Base-by-base conservation (phyloP, 2,113 vertebrate genomes). In the Entomyzon cyanotis region DNA sequence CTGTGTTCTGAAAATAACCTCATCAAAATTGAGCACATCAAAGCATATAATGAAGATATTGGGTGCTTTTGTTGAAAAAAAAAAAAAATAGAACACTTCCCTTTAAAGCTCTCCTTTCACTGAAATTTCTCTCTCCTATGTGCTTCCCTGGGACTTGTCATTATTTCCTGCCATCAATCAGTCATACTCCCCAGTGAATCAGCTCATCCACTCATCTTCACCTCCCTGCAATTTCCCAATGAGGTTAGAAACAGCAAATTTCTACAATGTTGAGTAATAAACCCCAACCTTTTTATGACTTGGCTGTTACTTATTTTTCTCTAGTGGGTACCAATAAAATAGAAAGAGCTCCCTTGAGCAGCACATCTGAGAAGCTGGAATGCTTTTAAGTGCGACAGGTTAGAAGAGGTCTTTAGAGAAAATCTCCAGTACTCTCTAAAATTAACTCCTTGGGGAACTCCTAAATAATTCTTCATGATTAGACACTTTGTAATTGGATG, bases 241-340 rank as follows among this genome's bases (percentile, higher is more conserved):
- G 7, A 84, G 30, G 37, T 84, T 87, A 91, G 93, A 69, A 94
- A 75, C 23, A 92, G 77, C 74, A 91, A 87, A 89, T 95, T 89
- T 27, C 35, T 74, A 46, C 86, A 69, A 89, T 65, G 69, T 84
- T 84, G 92, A 94, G 81, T 68, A 87, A 82, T 71, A 93, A 94
- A 86, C 3, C 3, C 4, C 52, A 90, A 49, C 65, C 42, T 68
- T 93, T 93, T 86, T 55, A 78, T 3, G 7, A 68, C 60, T 71
- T 71, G 55, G 25, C 46, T 92, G 35, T 84, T 94, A 20, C 74
- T 76, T 91, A 65, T 87, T 95, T 93, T 97, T 82, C 91, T 91
- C 50, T 75, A 47, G 84, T 62, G 78, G 46, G 73, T 93, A 62
- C 22, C 58, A 94, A 84, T 71, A 75, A 89, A 89, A 93, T 14